Evolutionary conservation across 2,888 invertebrate species (phyloP).

Genomic region (Chorisops tibialis): DNA sequence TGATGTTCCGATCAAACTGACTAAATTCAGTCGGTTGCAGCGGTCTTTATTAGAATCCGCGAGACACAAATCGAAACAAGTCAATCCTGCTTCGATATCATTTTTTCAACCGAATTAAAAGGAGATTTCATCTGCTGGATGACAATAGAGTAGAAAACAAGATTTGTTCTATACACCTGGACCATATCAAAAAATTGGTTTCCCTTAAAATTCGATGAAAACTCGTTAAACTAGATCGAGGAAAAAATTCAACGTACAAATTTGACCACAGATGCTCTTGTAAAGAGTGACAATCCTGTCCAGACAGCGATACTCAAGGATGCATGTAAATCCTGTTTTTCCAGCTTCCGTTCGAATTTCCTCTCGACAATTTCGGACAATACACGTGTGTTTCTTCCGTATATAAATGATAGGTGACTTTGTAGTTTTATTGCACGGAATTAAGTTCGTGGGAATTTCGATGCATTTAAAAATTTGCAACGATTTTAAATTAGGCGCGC

Average conservation of each 20-base stretch:
- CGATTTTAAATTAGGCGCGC: too few species aligned
- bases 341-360: background rate
- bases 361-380: too few species aligned
- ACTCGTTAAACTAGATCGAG: conserved; percentile 18
- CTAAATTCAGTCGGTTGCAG: background rate
- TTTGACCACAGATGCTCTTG: conserved; percentile 17
- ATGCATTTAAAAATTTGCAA: too few species aligned
- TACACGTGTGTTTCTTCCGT: too few species aligned
- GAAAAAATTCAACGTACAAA: background rate
- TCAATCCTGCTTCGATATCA: conserved; percentile 19
- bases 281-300: background rate
- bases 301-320: background rate
- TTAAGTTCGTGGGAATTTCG: too few species aligned
- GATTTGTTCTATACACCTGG: conserved; percentile 19
- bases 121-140: background rate
- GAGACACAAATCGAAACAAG: conserved; percentile 18
- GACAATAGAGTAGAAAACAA: background rate
- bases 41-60: conserved; percentile 24
- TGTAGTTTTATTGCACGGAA: too few species aligned
- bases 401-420: too few species aligned
- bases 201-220: conserved; percentile 16
- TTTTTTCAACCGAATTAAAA: background rate
- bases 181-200: conserved; percentile 21
- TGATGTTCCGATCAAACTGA: conserved; percentile 28
- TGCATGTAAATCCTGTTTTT: conserved; percentile 13